Percentiles rank a stretch among this genome's conserved stretches.
Conservation (phyloP, 2,888 invertebrate species). For the Yponomeuta evonymella region DNA sequence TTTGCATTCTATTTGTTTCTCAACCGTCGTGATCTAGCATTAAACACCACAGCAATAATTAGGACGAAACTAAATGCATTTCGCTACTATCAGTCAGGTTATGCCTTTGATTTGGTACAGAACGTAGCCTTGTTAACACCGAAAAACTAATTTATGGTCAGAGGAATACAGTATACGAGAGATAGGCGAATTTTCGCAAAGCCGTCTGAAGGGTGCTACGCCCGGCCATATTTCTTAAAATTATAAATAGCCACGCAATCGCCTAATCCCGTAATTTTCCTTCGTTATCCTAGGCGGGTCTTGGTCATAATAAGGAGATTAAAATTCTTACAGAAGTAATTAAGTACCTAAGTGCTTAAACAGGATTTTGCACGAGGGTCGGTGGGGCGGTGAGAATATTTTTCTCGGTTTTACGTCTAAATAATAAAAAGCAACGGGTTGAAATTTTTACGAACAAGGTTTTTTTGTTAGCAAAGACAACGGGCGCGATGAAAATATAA, state of each 20-base stretch:
- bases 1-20: too few species aligned
- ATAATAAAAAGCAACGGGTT: not conserved
- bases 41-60: too few species aligned
- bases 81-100: not conserved
- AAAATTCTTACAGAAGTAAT: conserved; percentile 8
- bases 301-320: conserved; percentile 2
- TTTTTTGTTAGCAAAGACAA: not conserved
- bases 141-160: not conserved
- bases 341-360: conserved; percentile 2
- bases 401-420: not conserved
- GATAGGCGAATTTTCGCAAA: not conserved
- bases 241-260: conserved; percentile 1
- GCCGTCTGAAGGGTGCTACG: not conserved
- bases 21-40: too few species aligned
- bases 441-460: not conserved
- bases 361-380: not conserved
- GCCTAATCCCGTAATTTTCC: not conserved
- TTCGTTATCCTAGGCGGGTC: not conserved
- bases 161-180: not conserved
- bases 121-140: not conserved
- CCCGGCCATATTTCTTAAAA: not conserved
- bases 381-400: not conserved
- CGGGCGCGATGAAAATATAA: not conserved
- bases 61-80: not conserved
- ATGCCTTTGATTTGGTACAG: not conserved